Conservation (phyloP, 2,888 invertebrate species). For the Scrobipalpa atriplicella region DNA sequence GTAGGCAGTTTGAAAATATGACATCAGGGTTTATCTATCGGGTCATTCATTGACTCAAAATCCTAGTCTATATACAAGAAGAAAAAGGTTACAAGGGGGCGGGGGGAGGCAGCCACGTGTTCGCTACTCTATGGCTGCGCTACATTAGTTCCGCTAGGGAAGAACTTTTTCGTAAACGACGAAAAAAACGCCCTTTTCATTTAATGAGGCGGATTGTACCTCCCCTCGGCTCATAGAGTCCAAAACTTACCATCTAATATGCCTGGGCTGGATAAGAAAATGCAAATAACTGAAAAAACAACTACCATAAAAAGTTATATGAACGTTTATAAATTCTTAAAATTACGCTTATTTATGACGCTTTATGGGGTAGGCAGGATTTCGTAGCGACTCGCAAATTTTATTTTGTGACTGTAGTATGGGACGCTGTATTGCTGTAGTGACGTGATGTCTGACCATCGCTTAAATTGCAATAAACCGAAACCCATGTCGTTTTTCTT, state of each 20-base stretch:
- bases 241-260: background rate
- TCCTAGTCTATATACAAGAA: no score
- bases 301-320: slow-evolving; percentile 23
- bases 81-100: background rate
- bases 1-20: no score
- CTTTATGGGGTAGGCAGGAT: no score
- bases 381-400: no score
- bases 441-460: no score
- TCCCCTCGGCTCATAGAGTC: slow-evolving; percentile 16
- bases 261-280: slow-evolving; percentile 11
- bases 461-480: no score
- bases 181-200: slow-evolving; percentile 44
- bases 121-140: slow-evolving; percentile 36
- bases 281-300: slow-evolving; percentile 23
- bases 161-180: slow-evolving; percentile 43
- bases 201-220: slow-evolving; percentile 36
- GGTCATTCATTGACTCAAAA: no score
- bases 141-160: slow-evolving; percentile 47
- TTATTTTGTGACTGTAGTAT: no score
- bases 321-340: background rate
- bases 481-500: no score
- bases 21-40: no score
- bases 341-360: no score
- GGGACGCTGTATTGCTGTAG: no score
- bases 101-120: slow-evolving; percentile 40